A percentile compares a stretch with the other conserved stretches of the same genome.
phyloP scores from a whole-genome alignment of 2,888 invertebrate species.

The Pardosa pseudoannulata region DNA sequence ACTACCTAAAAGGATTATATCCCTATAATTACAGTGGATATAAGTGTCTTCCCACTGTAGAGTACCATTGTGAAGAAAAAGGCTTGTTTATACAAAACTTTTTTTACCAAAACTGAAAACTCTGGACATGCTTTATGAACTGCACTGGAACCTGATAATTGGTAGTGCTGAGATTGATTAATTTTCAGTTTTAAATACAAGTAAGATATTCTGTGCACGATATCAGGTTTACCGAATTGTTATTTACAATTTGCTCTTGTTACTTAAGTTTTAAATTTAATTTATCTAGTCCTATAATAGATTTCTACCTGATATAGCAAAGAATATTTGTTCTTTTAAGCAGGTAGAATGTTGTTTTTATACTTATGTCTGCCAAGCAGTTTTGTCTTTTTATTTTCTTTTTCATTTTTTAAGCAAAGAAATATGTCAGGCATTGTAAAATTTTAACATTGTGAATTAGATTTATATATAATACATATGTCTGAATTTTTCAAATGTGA shows the following conservation, averaged over 20 bases:
- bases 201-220: conserved; percentile 44
- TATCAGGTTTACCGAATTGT: conserved; percentile 57
- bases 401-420: conserved; percentile 26
- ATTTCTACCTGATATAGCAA: conserved; percentile 50
- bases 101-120: conserved; percentile 48
- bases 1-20: conserved; percentile 25
- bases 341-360: conserved; percentile 64
- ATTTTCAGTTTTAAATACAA: conserved; percentile 37
- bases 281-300: conserved; percentile 65
- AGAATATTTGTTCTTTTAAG: conserved; percentile 44
- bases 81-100: conserved; percentile 50
- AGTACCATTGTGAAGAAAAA: conserved; percentile 53
- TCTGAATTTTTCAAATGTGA: neutral
- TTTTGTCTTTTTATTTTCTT: conserved; percentile 40
- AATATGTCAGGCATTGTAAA: conserved; percentile 20
- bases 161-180: conserved; percentile 55
- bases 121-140: conserved; percentile 42
- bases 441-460: neutral
- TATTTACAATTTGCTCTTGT: conserved; percentile 60
- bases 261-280: conserved; percentile 66
- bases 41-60: conserved; percentile 27
- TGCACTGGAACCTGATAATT: conserved; percentile 34
- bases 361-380: conserved; percentile 54
- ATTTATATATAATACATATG: neutral
- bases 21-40: conserved; percentile 42